Evolutionary conservation across 1,140 invertebrate species (phyloP).

Genomic region (Coelopa frigida): DNA sequence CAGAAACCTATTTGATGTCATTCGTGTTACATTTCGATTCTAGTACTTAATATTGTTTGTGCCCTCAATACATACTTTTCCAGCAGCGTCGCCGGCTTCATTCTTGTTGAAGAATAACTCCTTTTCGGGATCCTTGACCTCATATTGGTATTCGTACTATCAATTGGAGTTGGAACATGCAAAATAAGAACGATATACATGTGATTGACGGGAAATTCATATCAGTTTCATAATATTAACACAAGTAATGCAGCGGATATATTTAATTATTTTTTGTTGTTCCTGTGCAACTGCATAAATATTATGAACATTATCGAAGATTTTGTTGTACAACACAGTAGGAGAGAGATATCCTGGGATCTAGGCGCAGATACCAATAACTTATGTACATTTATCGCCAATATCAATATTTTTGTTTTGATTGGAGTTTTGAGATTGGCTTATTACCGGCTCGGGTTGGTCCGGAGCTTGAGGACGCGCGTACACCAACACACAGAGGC

Average conservation of each 20-base stretch:
- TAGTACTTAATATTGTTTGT: not conserved
- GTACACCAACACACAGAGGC: conserved; percentile 9
- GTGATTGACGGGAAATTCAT: not conserved
- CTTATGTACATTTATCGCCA: not conserved
- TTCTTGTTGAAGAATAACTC: conserved; percentile 58
- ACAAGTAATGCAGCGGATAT: not conserved
- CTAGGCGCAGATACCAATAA: not conserved
- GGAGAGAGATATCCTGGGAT: not conserved
- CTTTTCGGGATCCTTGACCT: conserved; percentile 61
- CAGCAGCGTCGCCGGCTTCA: conserved; percentile 54
- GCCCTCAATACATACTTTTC: conserved; percentile 44
- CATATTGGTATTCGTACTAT: conserved; percentile 63
- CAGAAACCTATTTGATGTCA: conserved; percentile 43
- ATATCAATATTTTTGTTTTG: not conserved
- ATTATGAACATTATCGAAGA: not conserved
- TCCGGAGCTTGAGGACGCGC: conserved; percentile 21
- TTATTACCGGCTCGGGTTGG: conserved; percentile 20
- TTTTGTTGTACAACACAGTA: not conserved
- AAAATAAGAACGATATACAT: too few species aligned
- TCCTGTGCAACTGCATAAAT: not conserved
- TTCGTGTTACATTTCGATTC: not conserved
- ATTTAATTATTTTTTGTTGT: not conserved
- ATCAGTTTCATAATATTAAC: not conserved
- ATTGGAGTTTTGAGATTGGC: not conserved
- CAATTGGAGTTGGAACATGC: too few species aligned